Evolutionary conservation across 2,888 invertebrate species (phyloP).

Genomic region (Myopa testacea): DNA sequence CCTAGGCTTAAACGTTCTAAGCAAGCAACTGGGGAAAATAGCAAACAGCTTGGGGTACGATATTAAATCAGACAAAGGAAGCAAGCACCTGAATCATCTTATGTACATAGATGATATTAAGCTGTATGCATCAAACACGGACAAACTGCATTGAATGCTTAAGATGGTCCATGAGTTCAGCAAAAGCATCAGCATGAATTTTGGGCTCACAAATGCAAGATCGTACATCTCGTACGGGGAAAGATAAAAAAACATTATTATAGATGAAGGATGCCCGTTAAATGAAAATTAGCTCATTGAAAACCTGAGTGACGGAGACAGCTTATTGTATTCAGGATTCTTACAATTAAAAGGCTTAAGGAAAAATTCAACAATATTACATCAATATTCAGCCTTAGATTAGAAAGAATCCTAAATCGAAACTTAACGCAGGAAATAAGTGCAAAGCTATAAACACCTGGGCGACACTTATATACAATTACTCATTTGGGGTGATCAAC

Average conservation of each 20-base stretch:
- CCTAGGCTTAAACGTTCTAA: slow-evolving; percentile 13
- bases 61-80: neutral
- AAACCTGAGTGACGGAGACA: neutral
- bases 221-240: neutral
- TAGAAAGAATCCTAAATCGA: slow-evolving; percentile 1
- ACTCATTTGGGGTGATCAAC: slow-evolving; percentile 15
- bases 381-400: too few species aligned
- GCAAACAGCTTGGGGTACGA: slow-evolving; percentile 9
- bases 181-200: neutral
- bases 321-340: slow-evolving; percentile 2
- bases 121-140: slow-evolving; percentile 13
- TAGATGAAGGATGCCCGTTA: neutral
- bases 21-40: slow-evolving; percentile 14
- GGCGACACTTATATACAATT: slow-evolving; percentile 2
- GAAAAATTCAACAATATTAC: neutral
- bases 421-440: slow-evolving; percentile 18
- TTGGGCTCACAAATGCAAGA: slow-evolving; percentile 7
- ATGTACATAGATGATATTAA: slow-evolving; percentile 22
- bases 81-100: neutral
- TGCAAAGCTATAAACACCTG: slow-evolving; percentile 19
- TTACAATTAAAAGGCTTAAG: slow-evolving; percentile 4
- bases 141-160: slow-evolving; percentile 1
- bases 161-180: slow-evolving; percentile 4
- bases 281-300: neutral
- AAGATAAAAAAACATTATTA: too few species aligned